Conservation (phyloP, 1,140 invertebrate genomes). For the Trachymyrmex septentrionalis region DNA sequence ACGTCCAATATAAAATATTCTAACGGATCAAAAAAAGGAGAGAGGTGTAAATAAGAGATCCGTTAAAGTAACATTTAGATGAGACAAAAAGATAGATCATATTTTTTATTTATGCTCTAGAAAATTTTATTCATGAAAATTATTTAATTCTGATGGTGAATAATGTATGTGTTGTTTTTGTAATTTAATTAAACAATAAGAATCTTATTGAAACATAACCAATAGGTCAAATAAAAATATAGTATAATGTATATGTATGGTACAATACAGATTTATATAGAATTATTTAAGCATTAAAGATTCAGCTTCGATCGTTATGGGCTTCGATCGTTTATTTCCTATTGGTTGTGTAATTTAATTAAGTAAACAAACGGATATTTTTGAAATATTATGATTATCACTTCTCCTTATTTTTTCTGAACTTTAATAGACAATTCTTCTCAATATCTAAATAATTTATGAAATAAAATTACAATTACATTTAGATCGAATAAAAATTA, state of each 20-base stretch:
- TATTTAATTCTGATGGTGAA: slow-evolving; percentile 22
- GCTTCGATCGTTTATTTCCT: no score
- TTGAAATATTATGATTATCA: background rate
- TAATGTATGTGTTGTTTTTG: no score
- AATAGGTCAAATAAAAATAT: no score
- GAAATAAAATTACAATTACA: background rate
- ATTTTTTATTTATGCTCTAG: background rate
- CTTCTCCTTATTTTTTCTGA: background rate
- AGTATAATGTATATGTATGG: no score
- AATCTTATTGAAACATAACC: no score
- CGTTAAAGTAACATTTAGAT: background rate
- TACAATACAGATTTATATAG: no score
- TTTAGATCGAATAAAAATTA: background rate
- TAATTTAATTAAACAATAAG: background rate
- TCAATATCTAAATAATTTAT: background rate
- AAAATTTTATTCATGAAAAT: slow-evolving; percentile 4
- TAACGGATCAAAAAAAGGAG: background rate
- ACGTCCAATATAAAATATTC: background rate
- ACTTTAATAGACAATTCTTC: background rate
- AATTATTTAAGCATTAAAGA: no score
- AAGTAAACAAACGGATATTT: background rate
- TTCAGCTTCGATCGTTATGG: no score
- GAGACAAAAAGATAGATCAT: background rate
- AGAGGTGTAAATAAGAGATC: background rate
- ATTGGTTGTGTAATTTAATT: background rate